Base-by-base conservation (phyloP, 2,797 vertebrate genomes). In the Hippocampus kuda region DNA sequence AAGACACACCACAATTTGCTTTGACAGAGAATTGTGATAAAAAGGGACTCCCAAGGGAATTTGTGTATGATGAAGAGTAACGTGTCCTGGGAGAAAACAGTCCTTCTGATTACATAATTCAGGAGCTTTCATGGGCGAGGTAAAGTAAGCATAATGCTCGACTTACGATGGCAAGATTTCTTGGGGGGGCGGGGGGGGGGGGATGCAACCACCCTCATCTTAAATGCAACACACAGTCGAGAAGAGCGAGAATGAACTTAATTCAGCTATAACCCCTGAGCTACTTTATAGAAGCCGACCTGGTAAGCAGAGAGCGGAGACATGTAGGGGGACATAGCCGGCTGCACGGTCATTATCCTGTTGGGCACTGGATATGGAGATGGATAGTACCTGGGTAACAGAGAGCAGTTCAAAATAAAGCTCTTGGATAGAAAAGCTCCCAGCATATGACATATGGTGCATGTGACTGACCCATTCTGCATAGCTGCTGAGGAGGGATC, bases 291-390 rank as follows among this genome's bases (percentile, higher is more conserved):
- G 22, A 11, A 46, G 38, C 41, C 68, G 13, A 99, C 97, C 95
- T 97, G 97, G 91, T 99, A 99, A 79, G 96, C 92, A 82, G 97
- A 95, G 88, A 99, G 92, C 0, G 97, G 95, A 86, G 97, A 96
- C 83, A 99, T 95, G 83, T 98, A 99, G 60, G 95, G 95, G 30
- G 95, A 92, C 88, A 99, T 94, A 67, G 95, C 91, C 57, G 95
- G 95, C 86, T 98, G 97, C 83, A 96, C 93, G 9, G 87, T 81
- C 90, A 99, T 97, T 93, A 99, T 95, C 91, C 97, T 92, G 90
- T 98, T 99, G 83, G 94, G 92, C 91, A 99, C 94, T 89, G 93
- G 95, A 89, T 99, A 99, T 22, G 95, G 96, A 73, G 89, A 89
- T 13, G 94, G 91, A 75, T 98, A 99, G 88, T 97, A 99, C 88